These are phyloP conservation scores for Blennius ocellaris DNA, from an alignment of 2,113 vertebrate species.

Conservation along the genomic window DNA sequence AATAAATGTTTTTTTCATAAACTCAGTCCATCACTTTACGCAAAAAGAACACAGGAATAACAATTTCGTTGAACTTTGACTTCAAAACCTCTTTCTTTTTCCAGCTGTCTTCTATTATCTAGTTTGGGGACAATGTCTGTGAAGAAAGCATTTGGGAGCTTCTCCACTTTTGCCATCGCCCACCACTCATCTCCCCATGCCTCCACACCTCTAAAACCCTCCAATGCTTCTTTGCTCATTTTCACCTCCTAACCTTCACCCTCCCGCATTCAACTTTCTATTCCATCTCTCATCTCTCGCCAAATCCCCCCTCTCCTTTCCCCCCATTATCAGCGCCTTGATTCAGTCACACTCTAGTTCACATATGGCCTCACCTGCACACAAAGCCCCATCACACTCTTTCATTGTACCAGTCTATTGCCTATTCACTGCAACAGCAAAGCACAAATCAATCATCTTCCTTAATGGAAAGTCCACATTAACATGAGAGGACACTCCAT, in stretches of 20 bases:
- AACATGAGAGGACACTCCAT: slow-evolving; percentile 82
- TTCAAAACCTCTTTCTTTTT: slow-evolving; percentile 10
- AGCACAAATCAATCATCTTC: slow-evolving; percentile 85
- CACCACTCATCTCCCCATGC: slow-evolving; percentile 35
- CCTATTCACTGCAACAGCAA: slow-evolving; percentile 66
- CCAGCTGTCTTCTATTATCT: slow-evolving; percentile 16
- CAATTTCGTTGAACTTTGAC: slow-evolving; percentile 23
- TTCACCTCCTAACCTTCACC: slow-evolving; percentile 63
- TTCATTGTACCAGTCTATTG: slow-evolving; percentile 72
- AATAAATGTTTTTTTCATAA: slow-evolving; percentile 17
- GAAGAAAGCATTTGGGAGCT: slow-evolving; percentile 46
- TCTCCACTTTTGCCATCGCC: slow-evolving; percentile 47
- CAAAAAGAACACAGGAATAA: slow-evolving; percentile 19
- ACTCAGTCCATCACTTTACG: slow-evolving; percentile 1
- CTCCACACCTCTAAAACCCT: slow-evolving; percentile 34
- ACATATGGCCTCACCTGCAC: slow-evolving; percentile 65
- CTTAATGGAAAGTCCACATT: slow-evolving; percentile 84
- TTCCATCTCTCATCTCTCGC: slow-evolving; percentile 55
- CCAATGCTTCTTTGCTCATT: slow-evolving; percentile 28
- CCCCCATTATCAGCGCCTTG: slow-evolving; percentile 51
- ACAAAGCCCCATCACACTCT: slow-evolving; percentile 66
- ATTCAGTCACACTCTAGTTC: slow-evolving; percentile 74
- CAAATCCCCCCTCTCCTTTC: slow-evolving; percentile 1
- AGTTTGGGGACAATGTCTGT: slow-evolving; percentile 30
- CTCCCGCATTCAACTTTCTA: slow-evolving; percentile 50